Evolutionary conservation across 2,797 vertebrate genomes (phyloP).

Genomic region (Anniella stebbinsi): DNA sequence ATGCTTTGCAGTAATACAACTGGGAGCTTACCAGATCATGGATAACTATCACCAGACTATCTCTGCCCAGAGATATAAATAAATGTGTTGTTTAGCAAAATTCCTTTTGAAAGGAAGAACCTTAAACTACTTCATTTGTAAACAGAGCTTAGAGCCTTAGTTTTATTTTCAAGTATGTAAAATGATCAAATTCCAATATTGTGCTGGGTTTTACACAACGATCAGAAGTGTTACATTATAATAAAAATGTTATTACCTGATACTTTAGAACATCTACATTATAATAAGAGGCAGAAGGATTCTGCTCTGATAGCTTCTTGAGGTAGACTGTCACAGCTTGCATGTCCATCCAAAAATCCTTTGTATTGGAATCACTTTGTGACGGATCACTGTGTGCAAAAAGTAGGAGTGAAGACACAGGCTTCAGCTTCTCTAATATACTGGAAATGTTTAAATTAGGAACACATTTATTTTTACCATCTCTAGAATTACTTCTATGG

Average conservation of each 20-base stretch:
- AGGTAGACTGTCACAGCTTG: constrained; percentile 95
- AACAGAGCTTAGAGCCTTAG: too few species aligned
- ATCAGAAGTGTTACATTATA: not conserved
- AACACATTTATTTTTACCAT: not conserved
- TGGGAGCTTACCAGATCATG: too few species aligned
- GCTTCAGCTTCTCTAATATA: constrained; percentile 47
- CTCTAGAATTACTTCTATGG: not conserved
- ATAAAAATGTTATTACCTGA: constrained; percentile 84
- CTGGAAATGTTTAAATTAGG: constrained; percentile 14
- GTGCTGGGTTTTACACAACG: not conserved
- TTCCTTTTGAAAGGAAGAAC: not conserved
- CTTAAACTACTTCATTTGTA: too few species aligned
- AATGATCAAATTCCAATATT: not conserved
- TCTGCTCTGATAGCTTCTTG: constrained; percentile 96
- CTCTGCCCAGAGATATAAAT: not conserved
- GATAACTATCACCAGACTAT: too few species aligned
- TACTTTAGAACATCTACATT: constrained; percentile 97
- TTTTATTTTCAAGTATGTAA: not conserved
- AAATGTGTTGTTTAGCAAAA: not conserved
- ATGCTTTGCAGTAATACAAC: too few species aligned
- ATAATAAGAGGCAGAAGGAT: constrained; percentile 94
- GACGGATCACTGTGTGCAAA: constrained; percentile 88
- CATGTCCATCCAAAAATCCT: constrained; percentile 99
- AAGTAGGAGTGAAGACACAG: constrained; percentile 49
- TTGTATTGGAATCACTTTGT: constrained; percentile 91